Conservation (phyloP, 2,888 invertebrate genomes). For the Megalurothrips usitatus region DNA sequence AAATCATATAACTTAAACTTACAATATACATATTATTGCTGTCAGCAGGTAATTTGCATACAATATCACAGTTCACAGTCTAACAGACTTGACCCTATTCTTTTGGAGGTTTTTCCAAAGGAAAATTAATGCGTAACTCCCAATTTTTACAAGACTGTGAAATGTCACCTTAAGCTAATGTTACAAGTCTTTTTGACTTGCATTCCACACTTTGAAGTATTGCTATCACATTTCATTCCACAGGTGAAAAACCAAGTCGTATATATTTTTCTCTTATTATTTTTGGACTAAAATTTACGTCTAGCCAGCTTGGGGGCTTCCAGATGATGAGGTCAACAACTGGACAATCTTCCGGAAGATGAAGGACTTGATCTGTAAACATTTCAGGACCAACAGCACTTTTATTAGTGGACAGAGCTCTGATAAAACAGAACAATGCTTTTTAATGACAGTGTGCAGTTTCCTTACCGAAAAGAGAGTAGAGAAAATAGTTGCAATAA, state of each 20-base stretch:
- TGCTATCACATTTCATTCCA: not conserved
- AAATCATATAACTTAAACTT: too few species aligned
- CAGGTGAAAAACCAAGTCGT: not conserved
- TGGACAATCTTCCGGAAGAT: slow-evolving; percentile 20
- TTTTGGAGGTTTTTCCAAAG: not conserved
- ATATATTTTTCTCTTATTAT: not conserved
- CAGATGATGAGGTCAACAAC: not conserved
- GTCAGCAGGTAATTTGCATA: not conserved
- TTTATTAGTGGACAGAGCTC: not conserved
- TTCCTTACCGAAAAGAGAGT: not conserved
- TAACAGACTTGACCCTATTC: not conserved
- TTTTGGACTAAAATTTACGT: not conserved
- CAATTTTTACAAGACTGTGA: too few species aligned
- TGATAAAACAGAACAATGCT: not conserved
- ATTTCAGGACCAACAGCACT: not conserved
- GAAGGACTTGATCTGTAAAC: slow-evolving; percentile 6
- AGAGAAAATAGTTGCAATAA: not conserved
- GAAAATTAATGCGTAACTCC: too few species aligned
- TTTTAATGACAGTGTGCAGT: not conserved
- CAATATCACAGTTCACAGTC: slow-evolving; percentile 14
- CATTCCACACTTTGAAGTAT: too few species aligned
- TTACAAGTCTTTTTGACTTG: too few species aligned
- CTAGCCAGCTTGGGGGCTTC: not conserved
- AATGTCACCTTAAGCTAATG: too few species aligned
- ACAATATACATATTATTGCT: not conserved